phyloP scores from a whole-genome alignment of 1,140 invertebrate genomes.

The Zaprionus davidi region DNA sequence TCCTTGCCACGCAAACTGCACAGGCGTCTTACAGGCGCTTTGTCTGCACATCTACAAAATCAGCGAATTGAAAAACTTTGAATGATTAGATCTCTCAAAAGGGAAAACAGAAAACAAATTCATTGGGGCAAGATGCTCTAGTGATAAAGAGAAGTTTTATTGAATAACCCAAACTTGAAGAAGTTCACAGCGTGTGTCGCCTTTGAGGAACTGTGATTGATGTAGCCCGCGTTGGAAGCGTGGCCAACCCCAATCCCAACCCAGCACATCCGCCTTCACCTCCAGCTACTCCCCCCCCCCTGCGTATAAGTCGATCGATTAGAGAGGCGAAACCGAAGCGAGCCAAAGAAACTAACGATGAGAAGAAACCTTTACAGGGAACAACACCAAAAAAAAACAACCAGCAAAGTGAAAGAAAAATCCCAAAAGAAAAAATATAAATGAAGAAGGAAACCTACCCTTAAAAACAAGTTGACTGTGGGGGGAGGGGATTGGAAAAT shows the following conservation, averaged over 20 bases:
- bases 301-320: slow-evolving; percentile 64
- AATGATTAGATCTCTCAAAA: not conserved
- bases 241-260: not conserved
- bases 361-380: slow-evolving; percentile 32
- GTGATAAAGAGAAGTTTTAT: slow-evolving; percentile 34
- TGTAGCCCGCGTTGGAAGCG: slow-evolving; percentile 44
- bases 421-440: slow-evolving; percentile 13
- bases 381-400: slow-evolving; percentile 26
- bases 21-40: not conserved
- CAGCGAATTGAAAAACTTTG: slow-evolving; percentile 27
- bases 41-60: not conserved
- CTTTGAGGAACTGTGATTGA: slow-evolving; percentile 70
- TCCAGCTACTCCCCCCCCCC: not conserved
- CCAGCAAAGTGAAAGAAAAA: slow-evolving; percentile 25
- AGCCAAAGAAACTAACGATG: slow-evolving; percentile 34
- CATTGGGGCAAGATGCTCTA: slow-evolving; percentile 1
- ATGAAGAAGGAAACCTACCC: slow-evolving; percentile 47
- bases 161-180: slow-evolving; percentile 26
- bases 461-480: slow-evolving; percentile 33
- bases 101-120: not conserved
- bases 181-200: slow-evolving; percentile 13
- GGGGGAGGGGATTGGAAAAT: slow-evolving; percentile 9
- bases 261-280: not conserved
- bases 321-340: slow-evolving; percentile 50
- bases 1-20: not conserved